phyloP scores from a whole-genome alignment of 2,888 invertebrate species.

The Osedax frankpressi region DNA sequence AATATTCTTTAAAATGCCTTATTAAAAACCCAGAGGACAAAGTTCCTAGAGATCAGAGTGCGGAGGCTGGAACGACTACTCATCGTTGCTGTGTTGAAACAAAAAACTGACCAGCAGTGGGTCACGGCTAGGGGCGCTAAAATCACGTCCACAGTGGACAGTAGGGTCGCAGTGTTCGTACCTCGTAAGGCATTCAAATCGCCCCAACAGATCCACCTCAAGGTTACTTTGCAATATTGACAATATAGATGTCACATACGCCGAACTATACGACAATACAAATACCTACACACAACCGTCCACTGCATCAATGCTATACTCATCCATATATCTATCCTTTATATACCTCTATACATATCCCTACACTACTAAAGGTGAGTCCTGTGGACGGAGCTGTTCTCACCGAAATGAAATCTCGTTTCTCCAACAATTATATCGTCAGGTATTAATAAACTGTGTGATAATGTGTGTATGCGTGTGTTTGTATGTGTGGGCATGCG shows the following conservation, averaged over 20 bases:
- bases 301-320: no score
- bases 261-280: no score
- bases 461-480: not conserved
- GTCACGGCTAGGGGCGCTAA: not conserved
- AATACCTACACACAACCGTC: no score
- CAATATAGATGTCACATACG: no score
- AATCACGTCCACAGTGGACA: not conserved
- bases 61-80: not conserved
- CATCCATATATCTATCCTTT: no score
- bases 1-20: no score
- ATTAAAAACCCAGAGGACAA: not conserved
- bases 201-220: not conserved
- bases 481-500: no score
- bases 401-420: not conserved
- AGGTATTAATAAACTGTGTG: not conserved
- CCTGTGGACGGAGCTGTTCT: not conserved
- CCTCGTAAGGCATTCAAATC: constrained; percentile 1
- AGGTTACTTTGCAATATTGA: no score
- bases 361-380: not conserved
- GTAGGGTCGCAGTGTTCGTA: not conserved
- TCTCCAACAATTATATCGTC: not conserved
- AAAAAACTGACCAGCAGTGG: not conserved
- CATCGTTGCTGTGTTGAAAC: not conserved
- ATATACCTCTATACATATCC: not conserved
- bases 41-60: not conserved